phyloP scores from a whole-genome alignment of 1,140 invertebrate genomes.

The Liolophura sinensis region DNA sequence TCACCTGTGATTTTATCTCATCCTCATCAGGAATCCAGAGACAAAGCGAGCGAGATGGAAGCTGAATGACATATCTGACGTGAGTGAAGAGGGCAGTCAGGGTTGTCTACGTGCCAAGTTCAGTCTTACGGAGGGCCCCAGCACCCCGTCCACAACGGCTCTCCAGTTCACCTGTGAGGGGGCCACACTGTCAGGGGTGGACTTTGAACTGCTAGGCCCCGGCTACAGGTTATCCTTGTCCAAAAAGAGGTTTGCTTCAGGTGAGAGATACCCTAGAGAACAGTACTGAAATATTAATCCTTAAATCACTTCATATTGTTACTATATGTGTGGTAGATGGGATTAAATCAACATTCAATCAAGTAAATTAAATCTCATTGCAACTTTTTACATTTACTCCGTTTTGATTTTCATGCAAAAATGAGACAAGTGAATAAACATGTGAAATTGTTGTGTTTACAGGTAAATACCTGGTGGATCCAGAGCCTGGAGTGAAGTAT shows the following conservation, averaged over 20 bases:
- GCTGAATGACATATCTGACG: conserved; percentile 84
- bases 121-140: conserved; percentile 78
- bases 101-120: conserved; percentile 89
- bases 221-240: conserved; percentile 92
- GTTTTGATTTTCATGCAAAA: background rate
- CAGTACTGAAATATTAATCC: too few species aligned
- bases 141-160: conserved; percentile 79
- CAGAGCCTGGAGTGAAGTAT: conserved; percentile 22
- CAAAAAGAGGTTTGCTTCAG: conserved; percentile 92
- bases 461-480: conserved; percentile 30
- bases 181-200: conserved; percentile 89
- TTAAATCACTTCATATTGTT: too few species aligned
- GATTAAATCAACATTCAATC: background rate
- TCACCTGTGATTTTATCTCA: background rate
- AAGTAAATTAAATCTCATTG: background rate
- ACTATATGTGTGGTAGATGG: background rate
- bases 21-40: conserved; percentile 69
- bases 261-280: conserved; percentile 60
- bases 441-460: background rate
- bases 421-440: background rate
- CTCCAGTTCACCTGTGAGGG: conserved; percentile 95
- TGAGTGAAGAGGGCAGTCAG: conserved; percentile 84
- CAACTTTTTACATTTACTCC: background rate
- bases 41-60: conserved; percentile 87
- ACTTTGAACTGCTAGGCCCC: conserved; percentile 85